These are phyloP conservation scores for Styela clava DNA, from an alignment of 23 tunicate genomes.

Conservation along the genomic window DNA sequence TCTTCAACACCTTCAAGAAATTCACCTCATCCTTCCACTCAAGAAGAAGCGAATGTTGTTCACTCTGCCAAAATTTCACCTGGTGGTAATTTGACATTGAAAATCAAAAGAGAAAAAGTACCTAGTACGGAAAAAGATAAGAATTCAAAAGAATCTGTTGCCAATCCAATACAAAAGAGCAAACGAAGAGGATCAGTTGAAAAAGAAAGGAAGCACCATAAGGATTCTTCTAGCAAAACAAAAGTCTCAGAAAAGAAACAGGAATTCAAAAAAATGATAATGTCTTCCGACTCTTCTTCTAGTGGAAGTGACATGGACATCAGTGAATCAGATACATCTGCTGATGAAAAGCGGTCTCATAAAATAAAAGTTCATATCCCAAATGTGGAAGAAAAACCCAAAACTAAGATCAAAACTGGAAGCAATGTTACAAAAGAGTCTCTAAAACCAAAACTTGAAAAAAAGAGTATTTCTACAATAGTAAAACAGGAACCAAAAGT, in stretches of 20 bases:
- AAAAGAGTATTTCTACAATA: not conserved
- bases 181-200: not conserved
- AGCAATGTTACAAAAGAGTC: not conserved
- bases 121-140: slow-evolving; percentile 1
- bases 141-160: not conserved
- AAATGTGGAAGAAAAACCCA: slow-evolving; percentile 33
- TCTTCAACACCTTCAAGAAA: not conserved
- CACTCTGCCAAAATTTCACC: slow-evolving; percentile 5
- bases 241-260: slow-evolving; percentile 5
- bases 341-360: slow-evolving; percentile 25
- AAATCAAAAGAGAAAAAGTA: slow-evolving; percentile 12
- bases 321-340: slow-evolving; percentile 40
- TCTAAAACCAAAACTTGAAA: not conserved
- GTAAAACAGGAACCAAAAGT: not conserved
- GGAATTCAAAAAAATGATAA: not conserved
- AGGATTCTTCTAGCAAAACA: slow-evolving; percentile 8
- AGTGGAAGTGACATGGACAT: slow-evolving; percentile 66
- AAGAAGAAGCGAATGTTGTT: not conserved
- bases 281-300: slow-evolving; percentile 34
- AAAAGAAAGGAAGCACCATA: not conserved
- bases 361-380: slow-evolving; percentile 20
- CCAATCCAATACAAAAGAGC: not conserved
- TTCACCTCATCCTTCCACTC: not conserved
- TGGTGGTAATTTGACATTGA: slow-evolving; percentile 17
- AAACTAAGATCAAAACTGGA: not conserved